These are phyloP conservation scores for Drosophila lini DNA, from an alignment of 1,140 invertebrate genomes.

Conservation along the genomic window DNA sequence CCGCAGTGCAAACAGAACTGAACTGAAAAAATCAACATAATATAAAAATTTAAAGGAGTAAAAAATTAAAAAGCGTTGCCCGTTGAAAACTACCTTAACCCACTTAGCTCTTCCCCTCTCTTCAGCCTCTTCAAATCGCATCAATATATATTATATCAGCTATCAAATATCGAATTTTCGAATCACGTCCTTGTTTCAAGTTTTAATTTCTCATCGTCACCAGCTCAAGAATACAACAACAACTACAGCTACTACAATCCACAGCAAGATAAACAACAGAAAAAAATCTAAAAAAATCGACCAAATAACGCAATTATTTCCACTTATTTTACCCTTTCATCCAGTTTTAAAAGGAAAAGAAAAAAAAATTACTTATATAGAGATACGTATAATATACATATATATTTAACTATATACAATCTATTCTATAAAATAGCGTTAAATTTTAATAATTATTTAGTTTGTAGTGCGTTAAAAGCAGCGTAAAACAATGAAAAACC, in stretches of 20 bases:
- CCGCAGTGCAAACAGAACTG: conserved; percentile 31
- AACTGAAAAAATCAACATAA: conserved; percentile 40
- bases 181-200: conserved; percentile 44
- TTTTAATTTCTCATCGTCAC: conserved; percentile 53
- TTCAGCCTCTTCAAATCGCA: conserved; percentile 46
- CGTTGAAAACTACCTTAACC: conserved; percentile 9
- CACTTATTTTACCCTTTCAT: conserved; percentile 22
- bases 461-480: conserved; percentile 74
- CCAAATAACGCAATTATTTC: conserved; percentile 26
- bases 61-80: conserved; percentile 56
- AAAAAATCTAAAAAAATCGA: conserved; percentile 4
- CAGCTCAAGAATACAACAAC: conserved; percentile 17
- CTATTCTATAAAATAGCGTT: conserved; percentile 71
- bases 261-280: conserved; percentile 19
- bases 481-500: conserved; percentile 34
- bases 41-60: conserved; percentile 24
- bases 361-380: conserved; percentile 43
- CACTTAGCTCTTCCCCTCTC: conserved; percentile 42
- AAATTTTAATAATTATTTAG: conserved; percentile 79
- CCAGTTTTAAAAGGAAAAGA: conserved; percentile 35
- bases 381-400: conserved; percentile 56
- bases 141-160: conserved; percentile 8
- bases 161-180: conserved; percentile 32
- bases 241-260: conserved; percentile 31
- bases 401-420: conserved; percentile 61